Evolutionary conservation across 2,888 invertebrate genomes (phyloP), one percentile per base, ranked within the genome.

Genomic region (Pteria penguin): DNA sequence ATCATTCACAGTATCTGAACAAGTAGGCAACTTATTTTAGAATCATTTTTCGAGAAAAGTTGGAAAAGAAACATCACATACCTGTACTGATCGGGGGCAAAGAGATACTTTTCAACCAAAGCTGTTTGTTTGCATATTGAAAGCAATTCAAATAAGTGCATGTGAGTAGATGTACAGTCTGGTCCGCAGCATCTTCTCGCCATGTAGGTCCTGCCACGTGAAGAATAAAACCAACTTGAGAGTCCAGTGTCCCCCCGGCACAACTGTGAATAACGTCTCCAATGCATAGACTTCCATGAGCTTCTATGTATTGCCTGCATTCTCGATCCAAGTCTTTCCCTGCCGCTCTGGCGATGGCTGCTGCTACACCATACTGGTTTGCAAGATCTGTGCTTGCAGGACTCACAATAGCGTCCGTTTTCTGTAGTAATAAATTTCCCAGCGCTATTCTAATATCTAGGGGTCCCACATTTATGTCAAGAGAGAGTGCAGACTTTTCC

Each of bases 131-230:
- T 11, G 84, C 80, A 57, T 82, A 80, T 58, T 78, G 72, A 22
- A 84, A 76, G 62, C 82, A 80, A 78, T 82, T 84, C 29, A 84
- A 63, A 62, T 82, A 84, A 1, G 84, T 82, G 36, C 84, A 84
- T 14, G 81, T 82, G 11, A 84, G 75, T 18, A 76, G 58, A 62
- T 84, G 84, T 4, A 78, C 72, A 4, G 75, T 78, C 14, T 62
- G 57, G 2, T 82, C 82, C 24, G 71, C 73, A 11, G 75, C 57
- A 8, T 75, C 33, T 60, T 84, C 84, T 8, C 65, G 36, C 84
- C 84, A 84, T 0, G 22, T 24, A 14, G 84, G 84, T 18, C 80
- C 79, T 3, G 69, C 79, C 8, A 78, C 73, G 67, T 84, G 82
- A 4, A 84, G 58, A 8, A 84, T 74, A 32, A 74, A 77, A 4